Evolutionary conservation across 2,888 invertebrate genomes (phyloP).

Genomic region (Cistogaster globosa): DNA sequence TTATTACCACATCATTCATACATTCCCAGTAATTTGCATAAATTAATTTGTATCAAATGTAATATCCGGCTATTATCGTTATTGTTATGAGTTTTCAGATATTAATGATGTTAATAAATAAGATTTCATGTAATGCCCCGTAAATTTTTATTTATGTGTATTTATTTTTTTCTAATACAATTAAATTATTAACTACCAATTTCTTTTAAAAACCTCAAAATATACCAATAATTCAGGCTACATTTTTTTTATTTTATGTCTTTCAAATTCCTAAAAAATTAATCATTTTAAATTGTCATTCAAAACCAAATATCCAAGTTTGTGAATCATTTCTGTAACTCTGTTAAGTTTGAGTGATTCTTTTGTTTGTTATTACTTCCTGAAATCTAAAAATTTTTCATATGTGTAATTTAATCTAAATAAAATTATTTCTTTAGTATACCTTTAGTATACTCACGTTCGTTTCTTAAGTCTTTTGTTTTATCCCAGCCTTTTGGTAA

Average conservation of each 20-base stretch:
- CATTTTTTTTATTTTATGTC: too few species aligned
- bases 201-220: too few species aligned
- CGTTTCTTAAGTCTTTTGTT: conserved; percentile 58
- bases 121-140: not conserved
- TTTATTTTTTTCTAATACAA: not conserved
- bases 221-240: too few species aligned
- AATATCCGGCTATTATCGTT: not conserved
- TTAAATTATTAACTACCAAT: not conserved
- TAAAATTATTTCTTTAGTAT: conserved; percentile 4
- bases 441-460: conserved; percentile 16
- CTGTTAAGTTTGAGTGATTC: conserved; percentile 27
- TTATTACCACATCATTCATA: not conserved
- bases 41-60: conserved; percentile 34
- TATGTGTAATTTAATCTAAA: conserved; percentile 49
- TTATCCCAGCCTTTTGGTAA: conserved; percentile 9
- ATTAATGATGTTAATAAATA: too few species aligned
- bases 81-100: not conserved
- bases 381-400: conserved; percentile 34
- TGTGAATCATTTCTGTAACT: conserved; percentile 47
- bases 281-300: conserved; percentile 19
- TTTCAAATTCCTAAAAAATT: conserved; percentile 40
- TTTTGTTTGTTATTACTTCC: conserved; percentile 42
- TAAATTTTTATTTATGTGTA: not conserved
- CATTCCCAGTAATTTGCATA: conserved; percentile 29
- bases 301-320: conserved; percentile 24